These are phyloP conservation scores for Idaea biselata DNA, from an alignment of 2,888 invertebrate species.

Conservation along the genomic window DNA sequence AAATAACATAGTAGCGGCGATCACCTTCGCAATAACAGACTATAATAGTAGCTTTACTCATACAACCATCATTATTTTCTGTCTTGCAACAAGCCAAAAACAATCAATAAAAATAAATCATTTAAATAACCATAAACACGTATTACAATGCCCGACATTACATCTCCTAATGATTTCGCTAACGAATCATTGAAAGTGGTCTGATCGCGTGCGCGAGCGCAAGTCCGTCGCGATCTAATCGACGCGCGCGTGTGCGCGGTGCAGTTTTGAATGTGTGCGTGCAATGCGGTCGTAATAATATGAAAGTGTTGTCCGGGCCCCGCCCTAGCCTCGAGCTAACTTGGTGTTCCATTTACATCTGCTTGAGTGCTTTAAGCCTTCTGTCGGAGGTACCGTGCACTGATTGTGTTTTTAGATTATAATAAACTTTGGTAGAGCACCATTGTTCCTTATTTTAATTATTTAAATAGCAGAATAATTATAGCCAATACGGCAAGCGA, in stretches of 20 bases:
- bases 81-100: slow-evolving; percentile 79
- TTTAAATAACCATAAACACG: slow-evolving; percentile 81
- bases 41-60: slow-evolving; percentile 75
- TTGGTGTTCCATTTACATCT: slow-evolving; percentile 77
- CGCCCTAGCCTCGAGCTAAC: slow-evolving; percentile 76
- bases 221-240: slow-evolving; percentile 44
- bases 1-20: slow-evolving; percentile 71
- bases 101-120: slow-evolving; percentile 81
- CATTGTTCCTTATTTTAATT: background rate
- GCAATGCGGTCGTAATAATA: slow-evolving; percentile 72
- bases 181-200: slow-evolving; percentile 81
- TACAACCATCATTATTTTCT: slow-evolving; percentile 77
- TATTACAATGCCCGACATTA: slow-evolving; percentile 78
- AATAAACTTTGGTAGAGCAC: background rate
- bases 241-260: slow-evolving; percentile 43
- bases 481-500: no score
- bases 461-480: no score
- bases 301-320: slow-evolving; percentile 79
- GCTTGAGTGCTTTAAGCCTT: slow-evolving; percentile 75
- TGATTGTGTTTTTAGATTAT: slow-evolving; percentile 9
- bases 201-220: slow-evolving; percentile 73
- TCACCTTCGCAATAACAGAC: slow-evolving; percentile 70
- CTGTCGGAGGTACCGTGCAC: slow-evolving; percentile 50
- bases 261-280: slow-evolving; percentile 46
- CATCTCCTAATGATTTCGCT: slow-evolving; percentile 81